These are phyloP conservation scores for Scrobipalpa costella DNA, from an alignment of 2,888 invertebrate species.

Conservation along the genomic window DNA sequence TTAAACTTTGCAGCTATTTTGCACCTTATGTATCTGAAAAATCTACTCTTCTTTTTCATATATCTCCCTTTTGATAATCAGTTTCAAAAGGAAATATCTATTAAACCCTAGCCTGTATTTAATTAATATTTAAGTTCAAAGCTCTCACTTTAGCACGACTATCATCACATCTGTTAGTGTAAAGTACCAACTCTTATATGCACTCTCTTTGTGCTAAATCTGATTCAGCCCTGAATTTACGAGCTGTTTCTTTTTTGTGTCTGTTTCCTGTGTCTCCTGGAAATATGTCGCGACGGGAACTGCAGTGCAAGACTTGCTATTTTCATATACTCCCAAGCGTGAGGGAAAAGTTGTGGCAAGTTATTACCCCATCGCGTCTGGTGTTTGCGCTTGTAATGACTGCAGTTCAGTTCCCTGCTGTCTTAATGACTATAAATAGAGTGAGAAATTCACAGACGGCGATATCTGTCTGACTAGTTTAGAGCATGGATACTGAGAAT, in stretches of 20 bases:
- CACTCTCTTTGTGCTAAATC: constrained; percentile 24
- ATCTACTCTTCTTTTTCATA: no score
- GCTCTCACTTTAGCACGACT: no score
- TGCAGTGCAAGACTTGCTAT: constrained; percentile 52
- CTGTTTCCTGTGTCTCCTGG: constrained; percentile 65
- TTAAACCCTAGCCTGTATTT: no score
- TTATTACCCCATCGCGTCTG: constrained; percentile 32
- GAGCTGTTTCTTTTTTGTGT: constrained; percentile 60
- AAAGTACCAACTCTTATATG: not conserved
- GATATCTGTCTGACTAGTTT: constrained; percentile 24
- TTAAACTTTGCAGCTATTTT: no score
- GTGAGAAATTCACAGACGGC: constrained; percentile 19
- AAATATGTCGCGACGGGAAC: constrained; percentile 61
- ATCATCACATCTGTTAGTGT: no score
- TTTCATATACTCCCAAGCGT: constrained; percentile 49
- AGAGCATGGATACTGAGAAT: not conserved
- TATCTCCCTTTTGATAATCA: no score
- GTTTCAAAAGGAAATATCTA: no score
- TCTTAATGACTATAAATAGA: constrained; percentile 29
- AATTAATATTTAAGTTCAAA: no score
- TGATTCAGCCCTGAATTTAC: constrained; percentile 58
- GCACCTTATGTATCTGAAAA: no score
- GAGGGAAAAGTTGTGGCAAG: constrained; percentile 36
- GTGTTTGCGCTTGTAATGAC: constrained; percentile 27
- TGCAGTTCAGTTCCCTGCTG: constrained; percentile 20